phyloP scores from a whole-genome alignment of 1,140 invertebrate genomes.

The Drosophila jambulina region DNA sequence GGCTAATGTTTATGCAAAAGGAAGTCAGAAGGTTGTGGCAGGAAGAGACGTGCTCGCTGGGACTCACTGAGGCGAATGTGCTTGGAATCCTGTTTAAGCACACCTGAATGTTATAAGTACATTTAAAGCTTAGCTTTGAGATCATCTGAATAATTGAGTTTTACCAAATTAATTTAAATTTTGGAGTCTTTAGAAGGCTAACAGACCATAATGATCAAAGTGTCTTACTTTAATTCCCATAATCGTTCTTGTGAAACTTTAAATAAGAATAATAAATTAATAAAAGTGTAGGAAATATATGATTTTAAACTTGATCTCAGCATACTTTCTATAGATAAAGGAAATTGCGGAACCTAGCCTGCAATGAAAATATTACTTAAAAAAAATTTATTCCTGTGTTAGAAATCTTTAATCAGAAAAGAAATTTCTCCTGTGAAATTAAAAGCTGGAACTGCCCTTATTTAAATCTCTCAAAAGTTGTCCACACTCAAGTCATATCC shows the following conservation, averaged over 20 bases:
- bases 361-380: no score
- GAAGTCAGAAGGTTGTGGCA: constrained; percentile 11
- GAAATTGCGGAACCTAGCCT: not conserved
- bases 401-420: not conserved
- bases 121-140: constrained; percentile 22
- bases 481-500: constrained; percentile 32
- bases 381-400: not conserved
- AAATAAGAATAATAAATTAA: no score
- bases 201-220: no score
- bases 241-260: no score
- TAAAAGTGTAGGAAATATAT: no score
- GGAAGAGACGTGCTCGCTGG: constrained; percentile 6
- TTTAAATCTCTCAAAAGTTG: not conserved
- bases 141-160: constrained; percentile 6
- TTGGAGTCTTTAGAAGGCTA: not conserved
- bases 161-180: no score
- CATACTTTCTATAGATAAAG: not conserved
- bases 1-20: constrained; percentile 69
- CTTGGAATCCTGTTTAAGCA: constrained; percentile 23
- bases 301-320: not conserved
- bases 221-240: no score
- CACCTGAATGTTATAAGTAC: constrained; percentile 7
- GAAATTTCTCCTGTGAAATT: not conserved
- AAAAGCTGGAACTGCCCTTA: constrained; percentile 12
- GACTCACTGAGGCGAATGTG: constrained; percentile 22